Conservation (phyloP, 2,797 vertebrate species). For the Cuculus canorus region DNA sequence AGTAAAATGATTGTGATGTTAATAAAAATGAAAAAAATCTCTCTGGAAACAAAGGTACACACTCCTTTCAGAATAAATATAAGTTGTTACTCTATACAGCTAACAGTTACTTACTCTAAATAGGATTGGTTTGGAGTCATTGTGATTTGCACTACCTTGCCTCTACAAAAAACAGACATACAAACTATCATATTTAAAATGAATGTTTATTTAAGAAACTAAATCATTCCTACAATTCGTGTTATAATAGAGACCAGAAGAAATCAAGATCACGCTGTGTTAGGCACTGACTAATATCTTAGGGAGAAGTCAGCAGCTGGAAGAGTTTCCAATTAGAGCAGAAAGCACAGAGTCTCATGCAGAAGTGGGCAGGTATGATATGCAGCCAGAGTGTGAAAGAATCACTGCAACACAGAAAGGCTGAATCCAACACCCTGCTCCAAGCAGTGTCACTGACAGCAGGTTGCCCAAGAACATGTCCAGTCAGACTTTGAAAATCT, state of each 20-base stretch:
- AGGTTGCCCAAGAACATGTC: neutral
- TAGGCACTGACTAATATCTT: neutral
- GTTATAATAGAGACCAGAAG: neutral
- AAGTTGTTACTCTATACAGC: neutral
- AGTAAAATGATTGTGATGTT: neutral
- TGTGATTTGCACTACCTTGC: neutral
- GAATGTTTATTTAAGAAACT: neutral
- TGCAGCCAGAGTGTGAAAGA: neutral
- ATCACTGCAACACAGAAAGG: neutral
- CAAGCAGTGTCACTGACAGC: neutral
- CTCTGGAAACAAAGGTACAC: neutral
- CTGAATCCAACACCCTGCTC: neutral
- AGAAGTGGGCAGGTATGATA: neutral
- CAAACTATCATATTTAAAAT: neutral
- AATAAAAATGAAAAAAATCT: neutral
- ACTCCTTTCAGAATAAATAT: neutral
- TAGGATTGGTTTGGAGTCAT: neutral
- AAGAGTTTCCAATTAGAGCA: neutral
- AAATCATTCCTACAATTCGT: neutral
- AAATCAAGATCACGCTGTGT: neutral
- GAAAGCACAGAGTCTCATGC: neutral
- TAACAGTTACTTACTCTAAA: neutral
- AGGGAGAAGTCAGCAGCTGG: neutral
- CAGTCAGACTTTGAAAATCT: neutral
- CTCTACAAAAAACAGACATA: neutral